Base-by-base conservation (phyloP, 2,797 vertebrate species). In the Clarias fuscus region DNA sequence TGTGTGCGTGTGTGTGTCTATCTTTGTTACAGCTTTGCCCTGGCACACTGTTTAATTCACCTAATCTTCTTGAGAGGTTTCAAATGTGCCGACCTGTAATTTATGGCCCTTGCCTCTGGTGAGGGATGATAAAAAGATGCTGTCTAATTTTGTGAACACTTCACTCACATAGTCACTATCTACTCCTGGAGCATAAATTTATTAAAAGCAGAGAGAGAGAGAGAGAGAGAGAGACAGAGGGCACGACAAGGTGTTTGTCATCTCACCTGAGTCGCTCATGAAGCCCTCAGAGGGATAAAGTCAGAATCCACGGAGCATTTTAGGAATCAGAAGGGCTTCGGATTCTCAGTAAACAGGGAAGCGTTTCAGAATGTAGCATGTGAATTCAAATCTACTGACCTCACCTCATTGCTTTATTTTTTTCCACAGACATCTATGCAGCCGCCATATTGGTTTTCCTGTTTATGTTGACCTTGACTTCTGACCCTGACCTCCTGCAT, bases 401-500 rank as follows among this genome's bases (percentile, higher is more conserved):
- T 95, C 93, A 96, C 96, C 96, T 97, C 97, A 97, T 97, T 98
- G 93, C 91, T 96, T 94, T 98, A 97, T 98, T 98, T 98, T 97
- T 95, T 87, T 98, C 95, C 98, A 99, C 97, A 98, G 97, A 97
- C 97, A 96, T 97, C 97, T 91, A 92, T 92, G 94, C 96, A 94
- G 97, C 96, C 94, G 97, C 94, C 97, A 96, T 98, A 97, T 97
- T 96, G 97, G 97, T 97, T 98, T 98, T 96, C 97, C 96, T 97
- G 98, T 99, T 98, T 97, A 97, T 97, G 95, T 98, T 98, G 97
- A 98, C 96, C 97, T 98, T 85, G 73, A 78, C 85, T 48, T 97
- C 97, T 99, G 97, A 96, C 95, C 96, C 95, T 99, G 98, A 99
- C 96, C 97, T 98, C 96, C 98, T 97, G 97, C 97, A 98, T 98